Evolutionary conservation across 2,888 invertebrate species (phyloP), one percentile per base, ranked within the genome.

Genomic region (Crepidodera aurea): DNA sequence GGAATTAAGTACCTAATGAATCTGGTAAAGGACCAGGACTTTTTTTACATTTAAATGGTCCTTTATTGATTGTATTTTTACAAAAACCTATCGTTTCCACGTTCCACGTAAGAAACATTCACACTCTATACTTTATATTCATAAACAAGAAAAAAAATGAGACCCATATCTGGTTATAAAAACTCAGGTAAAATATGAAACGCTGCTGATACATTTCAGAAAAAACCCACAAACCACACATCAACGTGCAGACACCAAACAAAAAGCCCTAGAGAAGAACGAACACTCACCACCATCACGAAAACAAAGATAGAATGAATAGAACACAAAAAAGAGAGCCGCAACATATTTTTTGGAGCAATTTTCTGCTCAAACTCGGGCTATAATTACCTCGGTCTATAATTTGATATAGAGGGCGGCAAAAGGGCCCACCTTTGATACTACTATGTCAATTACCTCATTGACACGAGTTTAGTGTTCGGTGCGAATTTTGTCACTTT

Each of bases 351-450:
- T n/a, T 77, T 78, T 77, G 74, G 75, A 75, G 75, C 77, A 78
- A 79, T 79, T 79, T 80, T 78, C 25, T 22, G 25, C 77, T 77
- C 71, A 73, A 75, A 76, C 73, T 34, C 77, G 77, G 74, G 72
- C 77, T 78, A 77, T 80, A 80, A 80, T 80, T 80, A 80, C 78
- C 76, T 76, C 71, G 72, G 73, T 71, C 78, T 78, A 78, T 79
- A 79, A 79, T 79, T 79, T 78, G 74, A 76, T 75, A 46, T 19
- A 72, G 77, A 77, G 78, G 78, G 77, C 77, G 78, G 75, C 74
- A 71, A 74, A 71, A n/a, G n/a, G 32, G 72, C 74, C 76, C 77
- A 78, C 78, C 78, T 79, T 79, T 79, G 77, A 79, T 78, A 78
- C 77, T 77, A 75, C 77, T 71, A 77, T 77, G 77, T 78, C 79